Percentiles rank a stretch among this genome's conserved stretches.
phyloP scores from a whole-genome alignment of 2,113 vertebrate genomes.

The Rhinopithecus roxellana region DNA sequence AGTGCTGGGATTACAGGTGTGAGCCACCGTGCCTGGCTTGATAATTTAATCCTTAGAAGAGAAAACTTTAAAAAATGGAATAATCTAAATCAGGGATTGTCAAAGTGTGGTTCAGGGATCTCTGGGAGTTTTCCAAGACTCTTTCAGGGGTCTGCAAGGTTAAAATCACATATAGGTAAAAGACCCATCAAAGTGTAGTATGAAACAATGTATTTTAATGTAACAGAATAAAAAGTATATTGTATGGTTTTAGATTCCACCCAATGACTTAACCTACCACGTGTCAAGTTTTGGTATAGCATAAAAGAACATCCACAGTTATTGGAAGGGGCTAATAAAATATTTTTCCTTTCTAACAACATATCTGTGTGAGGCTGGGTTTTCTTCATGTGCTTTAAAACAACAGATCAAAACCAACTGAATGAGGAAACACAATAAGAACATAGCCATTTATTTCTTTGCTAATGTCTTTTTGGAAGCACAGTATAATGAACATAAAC shows the following conservation, averaged over 20 bases:
- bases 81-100: neutral
- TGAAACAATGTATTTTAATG: neutral
- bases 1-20: too few species aligned
- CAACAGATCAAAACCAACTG: neutral
- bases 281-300: neutral
- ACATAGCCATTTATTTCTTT: neutral
- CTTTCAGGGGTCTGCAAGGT: neutral
- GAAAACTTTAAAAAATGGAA: neutral
- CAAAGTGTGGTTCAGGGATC: neutral
- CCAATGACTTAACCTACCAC: neutral
- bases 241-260: neutral
- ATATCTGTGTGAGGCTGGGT: neutral
- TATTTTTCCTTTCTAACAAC: neutral
- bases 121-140: neutral
- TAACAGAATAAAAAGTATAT: neutral
- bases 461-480: neutral
- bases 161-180: neutral
- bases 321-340: neutral
- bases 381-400: neutral
- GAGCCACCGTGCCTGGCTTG: neutral
- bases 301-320: neutral
- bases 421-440: neutral
- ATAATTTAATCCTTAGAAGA: neutral
- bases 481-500: neutral
- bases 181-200: neutral